Evolutionary conservation across 2,797 vertebrate species (phyloP).

Genomic region (Limosa lapponica): DNA sequence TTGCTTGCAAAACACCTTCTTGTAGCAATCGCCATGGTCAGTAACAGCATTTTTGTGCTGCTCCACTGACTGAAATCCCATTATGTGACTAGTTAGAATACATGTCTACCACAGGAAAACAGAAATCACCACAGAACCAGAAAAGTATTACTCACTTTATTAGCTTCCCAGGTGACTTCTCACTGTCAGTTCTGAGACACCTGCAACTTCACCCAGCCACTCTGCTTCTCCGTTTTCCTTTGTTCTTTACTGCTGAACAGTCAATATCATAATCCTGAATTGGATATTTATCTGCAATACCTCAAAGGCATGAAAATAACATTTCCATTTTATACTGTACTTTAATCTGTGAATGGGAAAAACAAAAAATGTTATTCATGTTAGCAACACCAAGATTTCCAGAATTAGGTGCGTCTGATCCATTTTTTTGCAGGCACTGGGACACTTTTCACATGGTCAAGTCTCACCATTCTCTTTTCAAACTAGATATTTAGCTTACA

Average conservation of each 20-base stretch:
- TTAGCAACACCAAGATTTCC: neutral
- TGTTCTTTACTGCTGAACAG: neutral
- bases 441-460: neutral
- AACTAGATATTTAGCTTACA: neutral
- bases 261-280: neutral
- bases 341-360: neutral
- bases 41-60: neutral
- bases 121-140: neutral
- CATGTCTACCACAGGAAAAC: neutral
- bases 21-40: neutral
- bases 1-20: neutral
- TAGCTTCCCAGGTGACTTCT: neutral
- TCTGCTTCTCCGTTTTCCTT: neutral
- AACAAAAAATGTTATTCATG: neutral
- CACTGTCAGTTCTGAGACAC: neutral
- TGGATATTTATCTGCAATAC: neutral
- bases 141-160: neutral
- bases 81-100: neutral
- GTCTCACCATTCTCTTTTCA: neutral
- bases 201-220: neutral
- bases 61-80: neutral
- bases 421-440: neutral
- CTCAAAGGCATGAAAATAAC: neutral
- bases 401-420: neutral
- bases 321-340: neutral